These are phyloP conservation scores for Spilosoma lubricipeda DNA, from an alignment of 2,888 invertebrate species.

Conservation along the genomic window DNA sequence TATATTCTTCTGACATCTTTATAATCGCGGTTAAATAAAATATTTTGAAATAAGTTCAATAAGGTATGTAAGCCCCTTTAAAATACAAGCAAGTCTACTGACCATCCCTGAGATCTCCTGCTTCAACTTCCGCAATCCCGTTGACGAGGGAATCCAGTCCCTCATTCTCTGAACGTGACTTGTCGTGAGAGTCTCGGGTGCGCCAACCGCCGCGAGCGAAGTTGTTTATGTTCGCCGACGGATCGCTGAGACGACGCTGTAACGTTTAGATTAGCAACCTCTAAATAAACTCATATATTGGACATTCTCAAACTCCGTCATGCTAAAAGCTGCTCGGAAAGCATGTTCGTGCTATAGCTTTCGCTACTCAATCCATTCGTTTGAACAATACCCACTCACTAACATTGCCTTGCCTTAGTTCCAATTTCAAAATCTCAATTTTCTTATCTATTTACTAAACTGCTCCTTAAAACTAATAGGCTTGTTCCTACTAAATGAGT, in stretches of 20 bases:
- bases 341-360: neutral
- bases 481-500: neutral
- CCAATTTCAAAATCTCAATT: too few relatives aligned
- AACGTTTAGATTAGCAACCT: constrained; percentile 26
- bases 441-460: too few relatives aligned
- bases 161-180: constrained; percentile 96
- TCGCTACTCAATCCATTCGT: neutral
- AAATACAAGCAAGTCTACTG: constrained; percentile 16
- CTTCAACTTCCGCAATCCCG: constrained; percentile 96
- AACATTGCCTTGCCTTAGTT: too few relatives aligned
- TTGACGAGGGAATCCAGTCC: constrained; percentile 94
- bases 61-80: constrained; percentile 3
- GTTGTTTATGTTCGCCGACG: constrained; percentile 95
- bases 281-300: neutral
- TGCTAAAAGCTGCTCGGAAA: neutral
- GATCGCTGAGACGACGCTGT: constrained; percentile 95
- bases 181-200: constrained; percentile 88
- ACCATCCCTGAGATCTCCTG: constrained; percentile 92
- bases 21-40: too few relatives aligned
- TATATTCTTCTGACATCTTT: too few relatives aligned
- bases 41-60: neutral
- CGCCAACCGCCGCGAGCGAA: constrained; percentile 94
- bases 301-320: neutral
- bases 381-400: too few relatives aligned
- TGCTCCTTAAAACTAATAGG: neutral